Base-by-base conservation (phyloP, 2,888 invertebrate genomes). In the Salticus scenicus region DNA sequence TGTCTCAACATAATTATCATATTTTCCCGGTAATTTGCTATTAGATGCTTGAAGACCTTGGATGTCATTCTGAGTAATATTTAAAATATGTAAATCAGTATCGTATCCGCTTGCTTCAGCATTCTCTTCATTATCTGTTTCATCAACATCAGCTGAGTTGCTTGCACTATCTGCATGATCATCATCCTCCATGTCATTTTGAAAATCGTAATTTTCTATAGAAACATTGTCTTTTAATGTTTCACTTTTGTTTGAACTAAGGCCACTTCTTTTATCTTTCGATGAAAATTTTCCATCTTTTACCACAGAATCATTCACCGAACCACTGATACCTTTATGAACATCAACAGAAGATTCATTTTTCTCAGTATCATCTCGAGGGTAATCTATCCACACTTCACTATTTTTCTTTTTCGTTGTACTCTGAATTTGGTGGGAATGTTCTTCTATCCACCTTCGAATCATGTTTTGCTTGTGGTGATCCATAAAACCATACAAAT, bases 381-480 rank as follows among this genome's bases (percentile, higher is more conserved):
- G 88, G 57, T 78, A 87, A 67, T 88, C 88, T 33, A 88, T 88
- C 88, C 88, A 88, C 27, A 88, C 88, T 67, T 89, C 87, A 10
- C 86, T 72, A 24, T 87, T 88, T 63, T 87, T 88, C 90, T 95
- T 94, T 89, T 96, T 95, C 92, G 96, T 96, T 24, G 94, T 94
- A 0, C 95, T 95, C 91, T 97, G 97, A 90, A 96, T 17, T 41
- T 88, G 87, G 0, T 57, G 69, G 1, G 88, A 86, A 67, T 88
- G 89, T 31, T 85, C 96, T 91, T 97, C 97, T 0, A 97, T 97
- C 97, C 97, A 97, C 90, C 96, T 95, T 70, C 96, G 93, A 74
- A 97, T 97, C 97, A 97, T 97, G 89, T 95, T 95, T 91, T 96
- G 96, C 91, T 97, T 97, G 90, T 96, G 96, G 89, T 94, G 95